Evolutionary conservation across 2,797 vertebrate species (phyloP).

Genomic region (Prionace glauca): DNA sequence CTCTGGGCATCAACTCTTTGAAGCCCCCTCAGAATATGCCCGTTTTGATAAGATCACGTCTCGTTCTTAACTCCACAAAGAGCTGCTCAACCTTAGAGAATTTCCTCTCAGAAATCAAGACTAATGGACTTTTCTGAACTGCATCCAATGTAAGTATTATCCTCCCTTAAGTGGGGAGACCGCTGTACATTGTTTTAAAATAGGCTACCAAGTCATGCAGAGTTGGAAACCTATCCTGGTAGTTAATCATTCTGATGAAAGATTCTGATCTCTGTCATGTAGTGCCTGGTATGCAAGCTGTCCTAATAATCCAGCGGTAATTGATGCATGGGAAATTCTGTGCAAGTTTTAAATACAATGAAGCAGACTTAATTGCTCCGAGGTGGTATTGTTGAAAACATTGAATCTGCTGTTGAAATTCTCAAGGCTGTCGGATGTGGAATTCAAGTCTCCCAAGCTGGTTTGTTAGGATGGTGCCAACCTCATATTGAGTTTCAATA

Average conservation of each 20-base stretch:
- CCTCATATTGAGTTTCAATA: background rate
- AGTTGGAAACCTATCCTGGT: background rate
- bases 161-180: too few relatives aligned
- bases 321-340: background rate
- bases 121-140: background rate
- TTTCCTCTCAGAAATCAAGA: background rate
- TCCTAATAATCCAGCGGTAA: background rate
- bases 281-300: background rate
- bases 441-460: background rate
- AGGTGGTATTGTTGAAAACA: background rate
- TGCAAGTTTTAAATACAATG: slow-evolving; percentile 16
- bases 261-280: background rate
- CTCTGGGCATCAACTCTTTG: too few relatives aligned
- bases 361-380: background rate
- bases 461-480: background rate
- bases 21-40: too few relatives aligned
- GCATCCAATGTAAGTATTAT: too few relatives aligned
- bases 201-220: background rate
- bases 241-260: background rate
- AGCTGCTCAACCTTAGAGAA: too few relatives aligned
- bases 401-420: background rate
- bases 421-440: background rate
- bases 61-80: too few relatives aligned
- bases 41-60: too few relatives aligned
- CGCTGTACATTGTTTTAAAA: too few relatives aligned